Evolutionary conservation across 2,113 vertebrate genomes (phyloP).

Genomic region (Cyphotilapia sp.): DNA sequence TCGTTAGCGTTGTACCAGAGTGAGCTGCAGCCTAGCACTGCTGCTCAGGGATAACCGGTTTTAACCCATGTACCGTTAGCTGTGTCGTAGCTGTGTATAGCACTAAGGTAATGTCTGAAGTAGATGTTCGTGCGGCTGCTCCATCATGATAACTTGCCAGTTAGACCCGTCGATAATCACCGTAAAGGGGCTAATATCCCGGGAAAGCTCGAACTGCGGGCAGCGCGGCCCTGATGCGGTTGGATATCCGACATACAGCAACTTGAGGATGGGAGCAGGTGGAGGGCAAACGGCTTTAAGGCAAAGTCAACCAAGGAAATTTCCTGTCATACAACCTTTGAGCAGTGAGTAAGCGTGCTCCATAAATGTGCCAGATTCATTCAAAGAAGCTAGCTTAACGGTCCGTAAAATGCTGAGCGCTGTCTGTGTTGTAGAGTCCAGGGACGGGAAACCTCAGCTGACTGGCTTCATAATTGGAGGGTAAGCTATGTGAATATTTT

Average conservation of each 20-base stretch:
- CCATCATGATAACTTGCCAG: conserved; percentile 31
- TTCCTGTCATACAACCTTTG: neutral
- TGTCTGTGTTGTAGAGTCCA: conserved; percentile 22
- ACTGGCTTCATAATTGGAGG: conserved; percentile 9
- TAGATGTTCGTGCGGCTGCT: neutral
- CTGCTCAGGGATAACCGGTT: neutral
- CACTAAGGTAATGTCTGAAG: neutral
- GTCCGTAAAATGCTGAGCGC: neutral
- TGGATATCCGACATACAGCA: neutral
- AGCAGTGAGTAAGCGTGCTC: conserved; percentile 27
- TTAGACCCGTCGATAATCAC: neutral
- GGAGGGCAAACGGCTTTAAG: conserved; percentile 1
- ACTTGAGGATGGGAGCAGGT: neutral
- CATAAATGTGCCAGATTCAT: no score
- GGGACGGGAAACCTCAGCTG: conserved; percentile 1
- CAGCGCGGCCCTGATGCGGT: conserved; percentile 4
- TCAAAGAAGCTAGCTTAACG: neutral
- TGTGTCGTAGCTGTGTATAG: neutral
- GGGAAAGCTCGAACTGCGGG: neutral
- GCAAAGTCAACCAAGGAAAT: neutral
- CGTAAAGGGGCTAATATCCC: neutral
- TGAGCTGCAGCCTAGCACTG: neutral
- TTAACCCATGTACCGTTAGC: neutral
- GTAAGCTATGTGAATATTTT: conserved; percentile 17
- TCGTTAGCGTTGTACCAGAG: neutral